Evolutionary conservation across 2,113 vertebrate genomes (phyloP).

Genomic region (Pogonocichla stellata): DNA sequence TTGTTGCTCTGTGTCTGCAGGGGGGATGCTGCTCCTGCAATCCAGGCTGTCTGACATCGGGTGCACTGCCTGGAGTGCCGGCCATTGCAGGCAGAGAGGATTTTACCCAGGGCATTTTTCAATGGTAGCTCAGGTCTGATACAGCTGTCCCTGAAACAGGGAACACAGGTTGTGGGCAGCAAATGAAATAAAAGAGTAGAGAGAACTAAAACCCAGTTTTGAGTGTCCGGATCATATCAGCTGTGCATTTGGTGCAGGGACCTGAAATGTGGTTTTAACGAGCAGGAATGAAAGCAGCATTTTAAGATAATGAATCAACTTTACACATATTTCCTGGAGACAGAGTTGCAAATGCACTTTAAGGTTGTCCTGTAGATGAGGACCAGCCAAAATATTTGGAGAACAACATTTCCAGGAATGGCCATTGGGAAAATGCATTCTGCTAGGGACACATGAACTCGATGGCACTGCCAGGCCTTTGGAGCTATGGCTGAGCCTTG

Average conservation of each 20-base stretch:
- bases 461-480: neutral
- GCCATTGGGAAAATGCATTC: neutral
- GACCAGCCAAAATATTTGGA: neutral
- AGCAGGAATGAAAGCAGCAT: slow-evolving; percentile 26
- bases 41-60: neutral
- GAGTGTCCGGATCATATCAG: neutral
- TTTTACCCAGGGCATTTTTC: neutral
- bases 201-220: neutral
- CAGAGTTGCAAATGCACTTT: neutral
- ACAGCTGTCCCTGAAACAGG: neutral
- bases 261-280: slow-evolving; percentile 5
- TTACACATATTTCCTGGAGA: neutral
- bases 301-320: slow-evolving; percentile 26
- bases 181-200: neutral
- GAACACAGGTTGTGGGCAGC: neutral
- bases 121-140: neutral
- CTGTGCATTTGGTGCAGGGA: neutral
- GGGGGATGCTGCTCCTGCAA: neutral
- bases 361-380: neutral
- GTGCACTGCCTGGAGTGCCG: neutral
- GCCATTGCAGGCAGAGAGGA: neutral
- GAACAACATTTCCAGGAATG: neutral
- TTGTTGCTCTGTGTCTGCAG: neutral
- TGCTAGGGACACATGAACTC: neutral
- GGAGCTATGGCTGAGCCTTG: neutral